These are phyloP conservation scores for Gryon sp. DNA, from an alignment of 1,140 invertebrate genomes.

Conservation along the genomic window DNA sequence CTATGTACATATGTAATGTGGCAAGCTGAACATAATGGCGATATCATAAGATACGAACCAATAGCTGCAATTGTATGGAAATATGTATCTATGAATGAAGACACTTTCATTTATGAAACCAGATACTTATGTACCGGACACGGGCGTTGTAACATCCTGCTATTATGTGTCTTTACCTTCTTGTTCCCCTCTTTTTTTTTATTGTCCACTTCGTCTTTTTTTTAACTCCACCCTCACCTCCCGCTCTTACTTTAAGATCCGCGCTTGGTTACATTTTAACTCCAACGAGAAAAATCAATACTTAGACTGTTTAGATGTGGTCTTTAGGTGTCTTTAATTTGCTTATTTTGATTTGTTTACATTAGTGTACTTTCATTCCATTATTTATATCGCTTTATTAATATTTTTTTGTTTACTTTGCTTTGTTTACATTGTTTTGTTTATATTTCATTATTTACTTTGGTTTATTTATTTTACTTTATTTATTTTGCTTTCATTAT, in stretches of 20 bases:
- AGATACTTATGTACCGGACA: slow-evolving; percentile 78
- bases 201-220: slow-evolving; percentile 54
- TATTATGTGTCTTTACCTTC: slow-evolving; percentile 76
- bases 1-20: slow-evolving; percentile 76
- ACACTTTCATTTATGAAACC: slow-evolving; percentile 79
- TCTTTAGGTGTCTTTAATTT: too few species aligned
- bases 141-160: slow-evolving; percentile 78
- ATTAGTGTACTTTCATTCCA: too few species aligned
- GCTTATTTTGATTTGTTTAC: too few species aligned
- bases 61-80: slow-evolving; percentile 79
- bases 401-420: too few species aligned
- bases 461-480: too few species aligned
- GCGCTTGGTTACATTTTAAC: slow-evolving; percentile 57
- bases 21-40: slow-evolving; percentile 71
- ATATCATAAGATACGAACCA: slow-evolving; percentile 78
- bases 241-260: slow-evolving; percentile 54
- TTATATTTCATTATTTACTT: too few species aligned
- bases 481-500: too few species aligned
- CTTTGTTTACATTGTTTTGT: too few species aligned
- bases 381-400: too few species aligned
- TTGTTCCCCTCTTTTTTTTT: slow-evolving; percentile 64
- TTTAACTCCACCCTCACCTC: slow-evolving; percentile 58
- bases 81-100: slow-evolving; percentile 80
- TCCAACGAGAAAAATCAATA: too few species aligned
- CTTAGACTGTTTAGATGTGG: too few species aligned